phyloP scores from a whole-genome alignment of 2,113 vertebrate genomes.

The Dicrurus megarhynchus region DNA sequence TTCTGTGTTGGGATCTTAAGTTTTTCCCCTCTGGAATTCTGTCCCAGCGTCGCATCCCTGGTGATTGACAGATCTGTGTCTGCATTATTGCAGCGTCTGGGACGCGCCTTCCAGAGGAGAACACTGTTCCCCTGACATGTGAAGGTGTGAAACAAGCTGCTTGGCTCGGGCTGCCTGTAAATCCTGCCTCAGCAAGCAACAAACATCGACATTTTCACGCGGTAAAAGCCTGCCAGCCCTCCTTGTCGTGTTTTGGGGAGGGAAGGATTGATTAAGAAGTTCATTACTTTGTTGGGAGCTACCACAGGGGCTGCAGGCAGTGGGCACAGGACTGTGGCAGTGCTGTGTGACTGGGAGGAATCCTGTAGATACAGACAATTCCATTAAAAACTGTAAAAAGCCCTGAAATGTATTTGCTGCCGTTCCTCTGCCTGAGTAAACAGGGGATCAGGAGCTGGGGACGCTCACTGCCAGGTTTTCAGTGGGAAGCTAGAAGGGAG shows the following conservation, averaged over 20 bases:
- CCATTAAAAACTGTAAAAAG: background rate
- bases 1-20: background rate
- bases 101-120: conserved; percentile 15
- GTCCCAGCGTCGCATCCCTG: background rate
- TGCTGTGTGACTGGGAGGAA: background rate
- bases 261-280: background rate
- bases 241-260: background rate
- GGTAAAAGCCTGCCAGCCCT: background rate
- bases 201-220: background rate
- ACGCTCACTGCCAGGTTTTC: background rate
- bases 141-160: conserved; percentile 56
- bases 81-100: conserved; percentile 8
- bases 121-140: background rate
- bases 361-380: background rate
- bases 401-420: background rate
- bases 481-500: background rate
- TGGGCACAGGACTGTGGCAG: background rate
- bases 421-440: background rate
- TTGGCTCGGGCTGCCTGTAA: conserved; percentile 24
- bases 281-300: background rate
- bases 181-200: conserved; percentile 27
- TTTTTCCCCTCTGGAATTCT: background rate
- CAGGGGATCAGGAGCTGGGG: background rate
- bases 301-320: background rate
- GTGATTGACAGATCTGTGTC: conserved; percentile 24